Percentiles rank a stretch among this genome's conserved stretches.
Conservation (phyloP, 23 tunicate genomes). For the Styela plicata region DNA sequence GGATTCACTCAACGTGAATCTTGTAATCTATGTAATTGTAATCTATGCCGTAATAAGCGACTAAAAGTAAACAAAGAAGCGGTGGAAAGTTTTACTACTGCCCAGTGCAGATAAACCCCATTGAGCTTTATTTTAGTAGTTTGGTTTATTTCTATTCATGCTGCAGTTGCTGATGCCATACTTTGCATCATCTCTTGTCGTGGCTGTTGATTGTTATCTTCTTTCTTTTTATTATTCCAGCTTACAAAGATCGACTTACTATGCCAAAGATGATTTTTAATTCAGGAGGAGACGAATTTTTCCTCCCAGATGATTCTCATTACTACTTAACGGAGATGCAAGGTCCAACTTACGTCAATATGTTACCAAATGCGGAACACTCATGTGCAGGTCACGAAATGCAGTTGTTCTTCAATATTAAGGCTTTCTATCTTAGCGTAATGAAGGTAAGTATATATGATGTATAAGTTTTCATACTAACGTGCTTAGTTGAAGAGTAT, state of each 20-base stretch:
- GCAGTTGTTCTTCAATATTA: slow-evolving; percentile 78
- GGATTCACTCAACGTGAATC: too few relatives aligned
- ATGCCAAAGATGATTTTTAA: slow-evolving; percentile 96
- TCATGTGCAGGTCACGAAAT: slow-evolving; percentile 91
- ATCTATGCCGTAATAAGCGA: too few relatives aligned
- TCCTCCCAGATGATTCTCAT: slow-evolving; percentile 90
- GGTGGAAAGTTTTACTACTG: too few relatives aligned
- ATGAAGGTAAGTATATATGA: slow-evolving; percentile 50
- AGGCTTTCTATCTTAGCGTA: slow-evolving; percentile 77
- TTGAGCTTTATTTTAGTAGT: too few relatives aligned
- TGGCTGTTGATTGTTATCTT: too few relatives aligned
- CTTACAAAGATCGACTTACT: slow-evolving; percentile 84
- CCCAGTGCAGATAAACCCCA: too few relatives aligned
- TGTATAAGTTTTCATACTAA: not conserved
- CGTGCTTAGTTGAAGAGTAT: not conserved
- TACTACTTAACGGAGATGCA: slow-evolving; percentile 75
- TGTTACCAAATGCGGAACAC: slow-evolving; percentile 98
- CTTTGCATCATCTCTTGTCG: too few relatives aligned
- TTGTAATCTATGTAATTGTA: too few relatives aligned
- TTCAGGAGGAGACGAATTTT: slow-evolving; percentile 93
- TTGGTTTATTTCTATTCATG: too few relatives aligned
- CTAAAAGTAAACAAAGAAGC: too few relatives aligned
- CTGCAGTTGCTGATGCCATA: too few relatives aligned
- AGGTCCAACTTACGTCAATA: slow-evolving; percentile 87
- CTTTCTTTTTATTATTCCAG: slow-evolving; percentile 22